phyloP scores from a whole-genome alignment of 2,888 invertebrate genomes.

The Himalopsyche kuldschensis region DNA sequence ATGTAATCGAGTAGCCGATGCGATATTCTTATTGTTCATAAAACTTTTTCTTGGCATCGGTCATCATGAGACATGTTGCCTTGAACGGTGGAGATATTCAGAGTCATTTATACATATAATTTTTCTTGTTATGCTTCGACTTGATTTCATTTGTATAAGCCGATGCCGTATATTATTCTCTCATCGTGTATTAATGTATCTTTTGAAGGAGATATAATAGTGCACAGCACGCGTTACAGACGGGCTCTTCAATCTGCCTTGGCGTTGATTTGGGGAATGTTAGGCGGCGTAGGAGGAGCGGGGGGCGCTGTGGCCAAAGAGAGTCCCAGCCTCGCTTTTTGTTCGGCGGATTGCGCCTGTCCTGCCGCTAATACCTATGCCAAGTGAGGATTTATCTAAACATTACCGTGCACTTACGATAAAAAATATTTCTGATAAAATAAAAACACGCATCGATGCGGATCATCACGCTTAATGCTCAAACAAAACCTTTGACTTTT shows the following conservation, averaged over 20 bases:
- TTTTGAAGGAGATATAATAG: conserved; percentile 60
- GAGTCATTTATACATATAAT: too few relatives aligned
- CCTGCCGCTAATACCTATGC: conserved; percentile 65
- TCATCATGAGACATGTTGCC: too few relatives aligned
- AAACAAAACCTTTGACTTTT: background rate
- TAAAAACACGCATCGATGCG: background rate
- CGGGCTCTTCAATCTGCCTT: conserved; percentile 90
- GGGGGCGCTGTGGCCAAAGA: conserved; percentile 70
- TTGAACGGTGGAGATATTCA: too few relatives aligned
- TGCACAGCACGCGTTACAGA: conserved; percentile 81
- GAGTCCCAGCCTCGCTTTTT: conserved; percentile 81
- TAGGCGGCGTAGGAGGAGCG: conserved; percentile 55
- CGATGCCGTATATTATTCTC: too few relatives aligned
- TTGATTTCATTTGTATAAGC: too few relatives aligned
- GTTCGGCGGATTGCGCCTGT: conserved; percentile 84
- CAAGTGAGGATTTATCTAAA: conserved; percentile 45
- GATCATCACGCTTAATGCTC: background rate
- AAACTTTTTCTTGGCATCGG: too few relatives aligned
- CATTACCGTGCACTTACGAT: too few relatives aligned
- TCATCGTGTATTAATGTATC: too few relatives aligned
- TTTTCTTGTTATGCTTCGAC: too few relatives aligned
- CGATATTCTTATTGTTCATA: too few relatives aligned
- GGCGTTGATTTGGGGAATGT: conserved; percentile 73
- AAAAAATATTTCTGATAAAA: too few relatives aligned
- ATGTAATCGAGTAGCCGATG: too few relatives aligned